Conservation (phyloP, 37 sponge, comb jelly and placozoan species). For the Ianthella basta region DNA sequence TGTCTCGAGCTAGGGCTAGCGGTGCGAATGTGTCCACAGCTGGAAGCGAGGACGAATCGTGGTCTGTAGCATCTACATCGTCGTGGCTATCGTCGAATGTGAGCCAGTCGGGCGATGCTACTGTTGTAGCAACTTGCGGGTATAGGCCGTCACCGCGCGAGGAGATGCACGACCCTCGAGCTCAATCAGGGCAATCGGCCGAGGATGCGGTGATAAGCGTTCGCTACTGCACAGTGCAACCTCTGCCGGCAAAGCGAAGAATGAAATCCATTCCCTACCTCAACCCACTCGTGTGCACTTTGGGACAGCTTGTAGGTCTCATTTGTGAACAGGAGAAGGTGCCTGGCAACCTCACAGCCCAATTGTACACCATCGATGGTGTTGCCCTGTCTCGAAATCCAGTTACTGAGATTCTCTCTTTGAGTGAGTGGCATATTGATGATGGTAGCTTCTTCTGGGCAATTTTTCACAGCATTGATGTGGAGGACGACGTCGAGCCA, state of each 20-base stretch:
- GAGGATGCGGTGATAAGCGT: too few relatives aligned
- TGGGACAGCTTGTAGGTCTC: not conserved
- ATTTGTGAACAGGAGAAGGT: slow-evolving; percentile 1
- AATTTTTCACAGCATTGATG: slow-evolving; percentile 5
- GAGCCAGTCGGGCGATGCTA: too few relatives aligned
- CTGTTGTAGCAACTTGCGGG: too few relatives aligned
- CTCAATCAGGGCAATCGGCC: too few relatives aligned
- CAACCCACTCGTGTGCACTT: not conserved
- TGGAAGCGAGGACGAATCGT: too few relatives aligned
- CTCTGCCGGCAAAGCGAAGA: not conserved
- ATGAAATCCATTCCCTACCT: not conserved
- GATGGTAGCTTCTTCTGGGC: slow-evolving; percentile 31
- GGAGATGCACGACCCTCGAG: too few relatives aligned
- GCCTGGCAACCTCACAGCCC: slow-evolving; percentile 7
- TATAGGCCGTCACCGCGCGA: too few relatives aligned
- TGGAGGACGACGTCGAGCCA: not conserved
- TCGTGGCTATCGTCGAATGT: too few relatives aligned
- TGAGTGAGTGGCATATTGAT: slow-evolving; percentile 33
- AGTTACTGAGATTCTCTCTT: not conserved
- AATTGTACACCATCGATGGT: slow-evolving; percentile 41
- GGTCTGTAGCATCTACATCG: too few relatives aligned
- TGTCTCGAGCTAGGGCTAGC: not conserved
- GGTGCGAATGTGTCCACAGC: too few relatives aligned
- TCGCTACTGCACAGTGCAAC: not conserved
- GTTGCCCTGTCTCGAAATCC: slow-evolving; percentile 17